Conservation (phyloP, 1,140 invertebrate species). For the Platorchestia sp. region DNA sequence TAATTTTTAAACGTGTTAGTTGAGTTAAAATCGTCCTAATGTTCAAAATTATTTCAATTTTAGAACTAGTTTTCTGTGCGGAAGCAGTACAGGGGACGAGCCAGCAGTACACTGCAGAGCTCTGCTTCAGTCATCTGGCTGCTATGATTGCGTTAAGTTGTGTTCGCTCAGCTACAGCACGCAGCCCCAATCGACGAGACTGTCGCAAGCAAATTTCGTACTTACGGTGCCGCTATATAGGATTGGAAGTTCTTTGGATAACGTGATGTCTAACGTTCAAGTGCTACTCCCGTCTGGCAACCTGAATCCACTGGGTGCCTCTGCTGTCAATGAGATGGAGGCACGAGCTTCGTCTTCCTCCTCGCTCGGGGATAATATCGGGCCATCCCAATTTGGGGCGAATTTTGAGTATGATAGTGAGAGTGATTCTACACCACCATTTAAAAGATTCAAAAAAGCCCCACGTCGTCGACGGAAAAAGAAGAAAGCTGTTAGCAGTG, state of each 20-base stretch:
- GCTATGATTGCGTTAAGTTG: conserved; percentile 65
- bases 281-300: conserved; percentile 60
- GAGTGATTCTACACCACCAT: conserved; percentile 63
- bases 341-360: conserved; percentile 50
- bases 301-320: conserved; percentile 33
- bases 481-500: conserved; percentile 57
- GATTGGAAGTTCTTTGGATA: conserved; percentile 60
- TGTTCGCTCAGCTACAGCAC: conserved; percentile 55
- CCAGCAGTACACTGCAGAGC: conserved; percentile 35
- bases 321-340: conserved; percentile 18
- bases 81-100: conserved; percentile 21
- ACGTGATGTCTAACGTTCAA: conserved; percentile 58
- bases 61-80: conserved; percentile 27
- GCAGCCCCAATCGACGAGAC: conserved; percentile 60
- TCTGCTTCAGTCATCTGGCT: conserved; percentile 66
- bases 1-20: neutral
- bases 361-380: conserved; percentile 30
- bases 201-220: conserved; percentile 62
- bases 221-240: conserved; percentile 58
- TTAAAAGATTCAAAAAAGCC: conserved; percentile 65
- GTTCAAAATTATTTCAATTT: neutral
- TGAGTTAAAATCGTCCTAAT: neutral
- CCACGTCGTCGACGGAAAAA: conserved; percentile 56
- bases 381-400: conserved; percentile 57
- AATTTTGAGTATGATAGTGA: conserved; percentile 63